phyloP scores from a whole-genome alignment of 2,888 invertebrate species.

The Drosophila paranaensis region DNA sequence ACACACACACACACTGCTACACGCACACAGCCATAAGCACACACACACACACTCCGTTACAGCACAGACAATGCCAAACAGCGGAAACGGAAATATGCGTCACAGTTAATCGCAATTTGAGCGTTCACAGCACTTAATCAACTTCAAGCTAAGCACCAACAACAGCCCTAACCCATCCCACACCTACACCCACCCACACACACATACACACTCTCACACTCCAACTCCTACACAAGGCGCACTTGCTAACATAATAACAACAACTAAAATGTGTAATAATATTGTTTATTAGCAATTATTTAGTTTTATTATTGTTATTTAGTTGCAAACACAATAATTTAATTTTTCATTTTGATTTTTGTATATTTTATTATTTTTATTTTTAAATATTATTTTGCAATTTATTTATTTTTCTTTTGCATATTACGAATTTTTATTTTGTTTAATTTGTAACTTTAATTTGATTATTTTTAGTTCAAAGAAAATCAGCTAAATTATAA shows the following conservation, averaged over 20 bases:
- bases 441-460: conserved; percentile 42
- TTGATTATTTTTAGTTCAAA: conserved; percentile 43
- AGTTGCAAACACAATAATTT: conserved; percentile 29
- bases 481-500: conserved; percentile 57
- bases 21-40: conserved; percentile 21
- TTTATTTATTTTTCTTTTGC: conserved; percentile 28
- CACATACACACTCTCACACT: conserved; percentile 11
- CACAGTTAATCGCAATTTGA: conserved; percentile 57
- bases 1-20: conserved; percentile 28
- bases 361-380: conserved; percentile 14
- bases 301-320: conserved; percentile 67
- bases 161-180: too few species aligned
- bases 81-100: conserved; percentile 76
- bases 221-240: conserved; percentile 20
- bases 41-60: conserved; percentile 16
- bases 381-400: conserved; percentile 17
- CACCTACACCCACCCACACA: conserved; percentile 5
- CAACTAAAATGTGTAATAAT: conserved; percentile 33
- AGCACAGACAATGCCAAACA: conserved; percentile 48
- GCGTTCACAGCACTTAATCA: conserved; percentile 24
- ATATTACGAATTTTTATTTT: conserved; percentile 35
- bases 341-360: conserved; percentile 38
- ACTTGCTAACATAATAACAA: conserved; percentile 43
- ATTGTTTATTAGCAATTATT: conserved; percentile 54
- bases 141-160: conserved; percentile 27